These are phyloP conservation scores for Chanos chanos DNA, from an alignment of 2,797 vertebrate species.

Conservation along the genomic window DNA sequence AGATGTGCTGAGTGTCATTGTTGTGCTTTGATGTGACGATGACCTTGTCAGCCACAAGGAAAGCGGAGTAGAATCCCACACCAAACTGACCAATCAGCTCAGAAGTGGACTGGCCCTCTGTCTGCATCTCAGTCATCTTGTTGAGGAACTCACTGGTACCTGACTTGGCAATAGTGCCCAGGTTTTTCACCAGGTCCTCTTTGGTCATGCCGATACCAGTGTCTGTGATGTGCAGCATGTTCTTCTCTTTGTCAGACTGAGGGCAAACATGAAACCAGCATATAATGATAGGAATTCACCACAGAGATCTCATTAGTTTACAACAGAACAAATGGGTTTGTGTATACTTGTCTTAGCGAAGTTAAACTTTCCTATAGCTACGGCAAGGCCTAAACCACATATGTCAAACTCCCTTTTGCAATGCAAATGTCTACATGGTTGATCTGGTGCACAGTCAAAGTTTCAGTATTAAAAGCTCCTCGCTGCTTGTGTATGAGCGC, in stretches of 20 bases:
- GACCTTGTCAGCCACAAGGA: conserved; percentile 95
- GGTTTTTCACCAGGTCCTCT: conserved; percentile 91
- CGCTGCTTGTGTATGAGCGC: background rate
- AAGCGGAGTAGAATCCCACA: conserved; percentile 97
- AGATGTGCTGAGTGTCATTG: conserved; percentile 94
- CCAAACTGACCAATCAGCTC: conserved; percentile 98
- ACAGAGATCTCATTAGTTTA: too few species aligned
- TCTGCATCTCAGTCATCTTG: conserved; percentile 89
- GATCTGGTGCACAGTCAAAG: background rate
- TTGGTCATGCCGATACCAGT: conserved; percentile 98
- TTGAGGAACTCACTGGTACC: conserved; percentile 98
- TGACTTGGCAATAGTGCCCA: conserved; percentile 97
- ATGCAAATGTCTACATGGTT: conserved; percentile 33
- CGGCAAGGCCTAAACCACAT: background rate
- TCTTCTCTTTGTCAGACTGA: conserved; percentile 97
- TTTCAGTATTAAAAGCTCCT: background rate
- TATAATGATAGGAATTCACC: too few species aligned
- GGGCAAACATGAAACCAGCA: background rate
- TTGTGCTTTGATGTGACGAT: conserved; percentile 98
- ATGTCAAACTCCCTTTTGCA: conserved; percentile 21
- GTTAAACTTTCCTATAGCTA: conserved; percentile 1
- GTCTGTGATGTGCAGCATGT: conserved; percentile 96
- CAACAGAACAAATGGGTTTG: background rate
- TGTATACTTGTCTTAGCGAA: background rate
- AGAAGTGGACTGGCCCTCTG: conserved; percentile 89